phyloP scores from a whole-genome alignment of 2,888 invertebrate species.

The Agriopis marginaria region DNA sequence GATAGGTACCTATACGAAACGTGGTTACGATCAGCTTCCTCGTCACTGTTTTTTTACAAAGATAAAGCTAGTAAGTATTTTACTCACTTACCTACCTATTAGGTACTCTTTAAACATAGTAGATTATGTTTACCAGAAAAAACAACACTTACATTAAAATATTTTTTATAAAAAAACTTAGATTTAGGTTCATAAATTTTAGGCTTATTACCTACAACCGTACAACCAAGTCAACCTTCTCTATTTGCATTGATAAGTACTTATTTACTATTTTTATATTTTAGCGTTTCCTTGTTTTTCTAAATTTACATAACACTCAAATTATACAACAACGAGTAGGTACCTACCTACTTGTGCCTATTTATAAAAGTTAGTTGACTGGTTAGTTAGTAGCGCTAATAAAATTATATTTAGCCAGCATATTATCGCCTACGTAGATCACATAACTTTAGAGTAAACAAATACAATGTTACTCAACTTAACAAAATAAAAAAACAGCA shows the following conservation, averaged over 20 bases:
- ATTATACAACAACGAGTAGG: constrained; percentile 12
- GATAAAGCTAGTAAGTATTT: too few species aligned
- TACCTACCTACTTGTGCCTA: background rate
- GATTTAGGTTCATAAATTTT: background rate
- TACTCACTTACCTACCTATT: too few species aligned
- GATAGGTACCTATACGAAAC: too few species aligned
- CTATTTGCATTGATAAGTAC: constrained; percentile 11
- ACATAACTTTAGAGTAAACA: constrained; percentile 1
- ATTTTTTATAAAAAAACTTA: background rate
- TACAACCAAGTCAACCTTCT: constrained; percentile 1
- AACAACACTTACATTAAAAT: too few species aligned
- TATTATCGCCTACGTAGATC: constrained; percentile 10
- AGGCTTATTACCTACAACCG: background rate
- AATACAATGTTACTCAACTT: background rate
- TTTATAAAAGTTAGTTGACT: constrained; percentile 15
- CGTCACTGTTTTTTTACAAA: too few species aligned
- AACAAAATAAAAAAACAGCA: background rate
- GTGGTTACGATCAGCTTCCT: too few species aligned
- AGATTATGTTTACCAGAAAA: too few species aligned
- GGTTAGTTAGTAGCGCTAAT: constrained; percentile 3
- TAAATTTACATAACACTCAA: constrained; percentile 32
- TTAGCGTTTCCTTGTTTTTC: constrained; percentile 33
- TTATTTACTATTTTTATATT: constrained; percentile 39
- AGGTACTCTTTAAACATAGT: too few species aligned
- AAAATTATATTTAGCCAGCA: constrained; percentile 22